Percentiles rank a stretch among this genome's conserved stretches.
Conservation (phyloP, 37 sponge, comb jelly and placozoan genomes). For the Geodia barretti region DNA sequence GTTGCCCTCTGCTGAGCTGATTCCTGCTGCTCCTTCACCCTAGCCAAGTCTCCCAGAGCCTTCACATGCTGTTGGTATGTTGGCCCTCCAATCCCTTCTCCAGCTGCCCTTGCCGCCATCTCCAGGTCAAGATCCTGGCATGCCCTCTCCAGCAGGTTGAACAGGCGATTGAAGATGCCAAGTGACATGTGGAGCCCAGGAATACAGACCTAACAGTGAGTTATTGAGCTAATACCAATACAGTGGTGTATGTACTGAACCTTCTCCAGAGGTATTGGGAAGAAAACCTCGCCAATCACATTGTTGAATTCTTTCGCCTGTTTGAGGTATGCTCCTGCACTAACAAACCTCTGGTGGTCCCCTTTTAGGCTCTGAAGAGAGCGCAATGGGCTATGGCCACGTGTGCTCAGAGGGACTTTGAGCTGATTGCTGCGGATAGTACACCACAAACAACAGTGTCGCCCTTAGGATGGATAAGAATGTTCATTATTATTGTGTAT, state of each 20-base stretch:
- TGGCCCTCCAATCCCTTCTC: conserved; percentile 1
- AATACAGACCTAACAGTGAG: conserved; percentile 43
- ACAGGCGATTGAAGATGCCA: conserved; percentile 38
- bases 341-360: conserved; percentile 20
- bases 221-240: not conserved
- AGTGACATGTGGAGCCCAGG: conserved; percentile 38
- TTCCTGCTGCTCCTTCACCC: not conserved
- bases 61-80: not conserved
- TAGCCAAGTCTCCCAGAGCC: not conserved
- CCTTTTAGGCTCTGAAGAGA: conserved; percentile 11
- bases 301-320: conserved; percentile 51
- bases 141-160: conserved; percentile 17
- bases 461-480: conserved; percentile 3
- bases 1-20: not conserved
- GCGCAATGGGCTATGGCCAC: not conserved
- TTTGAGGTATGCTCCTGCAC: conserved; percentile 16
- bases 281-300: conserved; percentile 13
- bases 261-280: not conserved
- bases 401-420: conserved; percentile 5
- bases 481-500: not conserved
- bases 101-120: conserved; percentile 10
- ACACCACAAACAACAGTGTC: conserved; percentile 61
- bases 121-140: conserved; percentile 26
- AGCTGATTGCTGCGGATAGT: conserved; percentile 4
- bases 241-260: not conserved